Percentiles rank a stretch among this genome's conserved stretches.
Conservation (phyloP, 2,888 invertebrate species). For the Zaprionus obscuricornis region DNA sequence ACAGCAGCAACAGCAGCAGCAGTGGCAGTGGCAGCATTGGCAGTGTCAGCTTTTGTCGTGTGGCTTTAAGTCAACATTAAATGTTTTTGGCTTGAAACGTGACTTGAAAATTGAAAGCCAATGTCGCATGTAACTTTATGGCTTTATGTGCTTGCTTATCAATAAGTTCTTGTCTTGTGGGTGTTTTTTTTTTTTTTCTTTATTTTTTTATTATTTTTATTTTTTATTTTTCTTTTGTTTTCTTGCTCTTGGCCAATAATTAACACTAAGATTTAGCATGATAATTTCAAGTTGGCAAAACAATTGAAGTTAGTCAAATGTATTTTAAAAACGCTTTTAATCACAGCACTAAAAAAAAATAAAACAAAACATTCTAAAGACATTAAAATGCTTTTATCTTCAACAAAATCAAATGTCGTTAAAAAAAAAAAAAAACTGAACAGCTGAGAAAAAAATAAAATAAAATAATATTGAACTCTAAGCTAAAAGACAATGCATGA, state of each 20-base stretch:
- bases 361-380: slow-evolving; percentile 64
- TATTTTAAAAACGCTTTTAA: neutral
- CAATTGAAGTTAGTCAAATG: too few relatives aligned
- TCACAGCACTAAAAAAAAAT: slow-evolving; percentile 16
- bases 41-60: slow-evolving; percentile 22
- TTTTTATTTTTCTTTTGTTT: slow-evolving; percentile 14
- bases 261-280: slow-evolving; percentile 1
- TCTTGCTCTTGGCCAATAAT: slow-evolving; percentile 8
- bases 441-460: slow-evolving; percentile 1
- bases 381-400: slow-evolving; percentile 71
- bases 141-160: too few relatives aligned
- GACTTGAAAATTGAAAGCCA: slow-evolving; percentile 74
- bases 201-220: too few relatives aligned
- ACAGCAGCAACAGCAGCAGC: neutral
- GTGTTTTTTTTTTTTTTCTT: slow-evolving; percentile 11
- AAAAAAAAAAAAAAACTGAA: slow-evolving; percentile 1
- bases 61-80: slow-evolving; percentile 52
- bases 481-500: too few relatives aligned
- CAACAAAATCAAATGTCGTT: slow-evolving; percentile 17
- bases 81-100: slow-evolving; percentile 65
- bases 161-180: too few relatives aligned
- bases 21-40: neutral
- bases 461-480: too few relatives aligned
- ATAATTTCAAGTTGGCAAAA: neutral
- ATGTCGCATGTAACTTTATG: too few relatives aligned